phyloP scores from a whole-genome alignment of 2,113 vertebrate genomes.

The Neolamprologus sp. region DNA sequence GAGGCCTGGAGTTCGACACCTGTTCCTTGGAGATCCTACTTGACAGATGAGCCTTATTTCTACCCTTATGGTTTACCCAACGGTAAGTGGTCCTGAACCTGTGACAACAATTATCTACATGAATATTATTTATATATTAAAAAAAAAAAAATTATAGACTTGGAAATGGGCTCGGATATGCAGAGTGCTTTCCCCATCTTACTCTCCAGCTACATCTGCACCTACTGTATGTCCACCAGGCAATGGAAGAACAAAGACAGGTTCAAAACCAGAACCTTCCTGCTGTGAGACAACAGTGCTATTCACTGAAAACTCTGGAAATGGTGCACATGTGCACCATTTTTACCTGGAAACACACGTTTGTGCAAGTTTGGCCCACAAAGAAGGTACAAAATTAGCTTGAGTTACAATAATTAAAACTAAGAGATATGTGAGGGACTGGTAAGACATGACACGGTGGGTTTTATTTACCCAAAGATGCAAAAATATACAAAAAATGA shows the following conservation, averaged over 20 bases:
- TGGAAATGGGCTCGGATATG: background rate
- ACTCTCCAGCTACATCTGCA: background rate
- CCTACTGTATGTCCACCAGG: background rate
- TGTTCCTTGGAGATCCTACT: background rate
- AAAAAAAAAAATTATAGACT: background rate
- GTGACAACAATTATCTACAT: background rate
- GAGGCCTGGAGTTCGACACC: too few species aligned
- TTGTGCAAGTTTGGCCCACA: background rate
- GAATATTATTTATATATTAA: background rate
- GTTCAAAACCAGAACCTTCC: background rate
- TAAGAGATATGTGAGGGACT: background rate
- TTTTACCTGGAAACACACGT: rapidly evolving
- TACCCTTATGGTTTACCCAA: background rate
- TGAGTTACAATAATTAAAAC: background rate
- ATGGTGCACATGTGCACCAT: background rate
- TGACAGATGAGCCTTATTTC: background rate
- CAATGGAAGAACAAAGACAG: background rate
- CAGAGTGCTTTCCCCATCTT: background rate
- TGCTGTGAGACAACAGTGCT: background rate
- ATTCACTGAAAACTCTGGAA: background rate
- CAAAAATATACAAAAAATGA: background rate
- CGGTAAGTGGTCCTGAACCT: background rate
- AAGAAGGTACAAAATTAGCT: background rate
- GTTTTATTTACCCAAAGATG: background rate
- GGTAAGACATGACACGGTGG: background rate